Evolutionary conservation across 2,113 vertebrate genomes (phyloP).

Genomic region (Arvicanthis niloticus): DNA sequence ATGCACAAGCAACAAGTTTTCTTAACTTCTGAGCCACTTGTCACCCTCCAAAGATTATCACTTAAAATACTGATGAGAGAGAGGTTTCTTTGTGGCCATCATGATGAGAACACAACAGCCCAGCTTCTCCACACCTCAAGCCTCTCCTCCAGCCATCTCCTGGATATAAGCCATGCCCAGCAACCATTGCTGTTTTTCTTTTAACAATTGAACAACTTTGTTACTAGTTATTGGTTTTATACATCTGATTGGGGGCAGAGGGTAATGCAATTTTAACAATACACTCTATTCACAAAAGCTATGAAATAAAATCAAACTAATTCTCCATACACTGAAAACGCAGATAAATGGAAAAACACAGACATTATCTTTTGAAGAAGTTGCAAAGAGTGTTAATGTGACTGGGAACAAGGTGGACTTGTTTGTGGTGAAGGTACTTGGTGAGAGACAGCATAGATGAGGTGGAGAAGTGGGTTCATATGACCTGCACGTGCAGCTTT

Average conservation of each 20-base stretch:
- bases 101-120: background rate
- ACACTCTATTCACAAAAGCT: background rate
- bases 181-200: background rate
- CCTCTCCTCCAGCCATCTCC: background rate
- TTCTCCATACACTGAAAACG: background rate
- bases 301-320: background rate
- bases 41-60: background rate
- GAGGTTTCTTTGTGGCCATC: background rate
- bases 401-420: conserved; percentile 96
- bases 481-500: conserved; percentile 97
- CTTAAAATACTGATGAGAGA: background rate
- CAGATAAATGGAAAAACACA: conserved; percentile 79
- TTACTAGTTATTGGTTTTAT: background rate
- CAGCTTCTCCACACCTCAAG: background rate
- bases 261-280: background rate
- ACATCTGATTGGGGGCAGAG: background rate
- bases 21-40: background rate
- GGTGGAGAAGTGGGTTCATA: conserved; percentile 96
- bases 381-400: conserved; percentile 95
- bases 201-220: background rate
- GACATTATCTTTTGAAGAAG: conserved; percentile 97
- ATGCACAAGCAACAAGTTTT: background rate
- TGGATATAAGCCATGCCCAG: background rate
- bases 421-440: conserved; percentile 97
- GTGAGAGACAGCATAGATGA: conserved; percentile 97